Evolutionary conservation across 2,797 vertebrate genomes (phyloP), one percentile per base, ranked within the genome.

Genomic region (Fratercula arctica): DNA sequence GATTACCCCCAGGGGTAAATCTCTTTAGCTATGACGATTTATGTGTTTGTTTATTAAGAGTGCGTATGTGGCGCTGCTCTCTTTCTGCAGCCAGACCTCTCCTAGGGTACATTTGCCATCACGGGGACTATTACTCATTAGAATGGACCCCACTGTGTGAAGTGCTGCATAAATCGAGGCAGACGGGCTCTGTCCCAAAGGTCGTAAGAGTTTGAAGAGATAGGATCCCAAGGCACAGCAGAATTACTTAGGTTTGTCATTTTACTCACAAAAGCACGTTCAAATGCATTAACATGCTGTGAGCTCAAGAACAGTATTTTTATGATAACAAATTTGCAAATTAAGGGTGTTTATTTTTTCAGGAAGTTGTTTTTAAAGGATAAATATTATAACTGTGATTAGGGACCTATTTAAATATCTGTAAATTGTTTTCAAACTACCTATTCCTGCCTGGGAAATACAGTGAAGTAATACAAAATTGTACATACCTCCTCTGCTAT

Each of bases 341-440:
- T 86, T 60, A 72, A 78, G 61, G 43, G 39, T 16, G 0, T 0
- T 11, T 85, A 56, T 67, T 74, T 90, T 80, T 89, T 50, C 25
- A 87, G 41, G 66, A 69, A 84, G n/a, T 64, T 83, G 33, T 57
- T 95, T 89, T 80, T 53, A 84, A 81, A 81, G 28, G 46, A 35
- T 77, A 84, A 84, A 39, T 61, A 69, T 39, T 68, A 20, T 20
- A 80, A 57, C 45, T 59, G 13, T 59, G 5, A 80, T 77, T 79
- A 74, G 39, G 57, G 45, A 66, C 26, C 24, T 72, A 26, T 85
- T 95, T 54, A 74, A 76, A 60, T 57, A 29, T 77, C 70, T 72
- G 41, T 85, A 66, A 85, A 81, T 88, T 72, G 45, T 66, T 94
- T 87, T 95, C 89, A 87, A 75, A 50, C 64, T 81, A 31, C 61